phyloP scores from a whole-genome alignment of 2,797 vertebrate species.

The Enteromius argenteus region DNA sequence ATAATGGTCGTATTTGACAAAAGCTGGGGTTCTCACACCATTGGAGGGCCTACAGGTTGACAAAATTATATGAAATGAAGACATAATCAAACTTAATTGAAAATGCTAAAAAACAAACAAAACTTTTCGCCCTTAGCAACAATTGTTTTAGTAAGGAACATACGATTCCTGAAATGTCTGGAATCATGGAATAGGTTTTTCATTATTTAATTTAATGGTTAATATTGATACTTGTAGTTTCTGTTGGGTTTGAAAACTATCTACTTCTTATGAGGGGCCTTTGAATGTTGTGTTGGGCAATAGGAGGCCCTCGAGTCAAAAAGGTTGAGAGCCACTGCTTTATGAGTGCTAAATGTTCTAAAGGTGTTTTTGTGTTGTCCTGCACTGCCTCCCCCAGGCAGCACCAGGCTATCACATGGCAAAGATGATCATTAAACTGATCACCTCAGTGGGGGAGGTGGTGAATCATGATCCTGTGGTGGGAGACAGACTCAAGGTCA shows the following conservation, averaged over 20 bases:
- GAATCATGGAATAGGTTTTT: not conserved
- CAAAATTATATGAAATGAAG: not conserved
- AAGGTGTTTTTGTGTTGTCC: not conserved
- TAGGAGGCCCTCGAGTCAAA: not conserved
- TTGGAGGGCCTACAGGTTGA: not conserved
- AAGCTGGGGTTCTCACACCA: not conserved
- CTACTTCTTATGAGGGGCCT: not conserved
- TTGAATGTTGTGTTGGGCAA: not conserved
- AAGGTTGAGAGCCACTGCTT: not conserved
- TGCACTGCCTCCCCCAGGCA: slow-evolving; percentile 68
- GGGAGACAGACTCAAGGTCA: slow-evolving; percentile 85
- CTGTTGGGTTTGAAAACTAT: not conserved
- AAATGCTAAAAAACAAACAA: not conserved
- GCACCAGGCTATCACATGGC: slow-evolving; percentile 91
- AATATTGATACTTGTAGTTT: not conserved
- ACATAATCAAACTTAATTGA: not conserved
- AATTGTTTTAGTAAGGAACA: not conserved
- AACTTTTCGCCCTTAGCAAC: too few relatives aligned
- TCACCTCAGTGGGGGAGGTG: slow-evolving; percentile 82
- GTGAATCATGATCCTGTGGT: slow-evolving; percentile 85
- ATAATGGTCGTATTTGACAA: not conserved
- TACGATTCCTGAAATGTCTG: not conserved
- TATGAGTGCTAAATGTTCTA: not conserved
- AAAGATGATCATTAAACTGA: slow-evolving; percentile 89
- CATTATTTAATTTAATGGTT: not conserved